Percentiles rank a stretch among this genome's conserved stretches.
These are phyloP conservation scores for Neotoxoptera formosana DNA, from an alignment of 1,140 invertebrate genomes.

Conservation along the genomic window DNA sequence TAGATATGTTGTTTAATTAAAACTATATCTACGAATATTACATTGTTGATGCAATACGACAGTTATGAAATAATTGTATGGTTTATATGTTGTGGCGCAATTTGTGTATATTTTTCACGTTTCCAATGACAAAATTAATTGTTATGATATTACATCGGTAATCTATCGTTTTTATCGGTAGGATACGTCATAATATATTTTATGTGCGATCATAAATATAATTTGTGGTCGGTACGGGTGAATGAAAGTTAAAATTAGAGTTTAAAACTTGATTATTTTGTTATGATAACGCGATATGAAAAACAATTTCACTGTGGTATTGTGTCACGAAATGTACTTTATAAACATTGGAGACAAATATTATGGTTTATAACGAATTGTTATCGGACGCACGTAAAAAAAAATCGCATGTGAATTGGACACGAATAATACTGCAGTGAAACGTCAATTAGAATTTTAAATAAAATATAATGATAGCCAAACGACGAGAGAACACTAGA, in stretches of 20 bases:
- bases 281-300: not conserved
- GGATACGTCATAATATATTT: not conserved
- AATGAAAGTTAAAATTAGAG: not conserved
- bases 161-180: not conserved
- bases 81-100: not conserved
- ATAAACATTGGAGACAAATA: not conserved
- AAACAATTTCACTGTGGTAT: not conserved
- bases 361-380: not conserved
- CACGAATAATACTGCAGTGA: not conserved
- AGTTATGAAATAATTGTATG: not conserved
- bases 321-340: not conserved
- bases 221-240: not conserved
- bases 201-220: not conserved
- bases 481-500: not conserved
- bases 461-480: not conserved
- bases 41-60: not conserved
- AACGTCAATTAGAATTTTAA: not conserved
- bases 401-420: not conserved
- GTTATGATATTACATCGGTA: not conserved
- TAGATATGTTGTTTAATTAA: not conserved
- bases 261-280: not conserved
- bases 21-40: not conserved
- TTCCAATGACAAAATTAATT: not conserved
- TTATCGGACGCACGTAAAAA: not conserved
- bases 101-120: not conserved